Evolutionary conservation across 2,113 vertebrate species (phyloP).

Genomic region (Tretioscincus oriximinensis): DNA sequence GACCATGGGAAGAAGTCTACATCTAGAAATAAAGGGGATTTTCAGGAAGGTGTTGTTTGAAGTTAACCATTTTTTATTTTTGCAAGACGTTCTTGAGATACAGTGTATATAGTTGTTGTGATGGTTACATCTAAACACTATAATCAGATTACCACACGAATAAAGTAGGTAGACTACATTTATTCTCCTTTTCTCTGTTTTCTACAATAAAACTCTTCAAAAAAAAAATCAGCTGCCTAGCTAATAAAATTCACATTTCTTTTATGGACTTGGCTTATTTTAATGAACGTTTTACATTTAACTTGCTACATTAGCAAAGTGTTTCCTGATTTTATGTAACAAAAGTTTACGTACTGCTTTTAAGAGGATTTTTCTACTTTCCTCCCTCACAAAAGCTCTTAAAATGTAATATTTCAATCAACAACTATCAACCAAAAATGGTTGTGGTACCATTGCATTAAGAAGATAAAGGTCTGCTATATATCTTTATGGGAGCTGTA

Average conservation of each 20-base stretch:
- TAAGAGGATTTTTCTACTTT: not conserved
- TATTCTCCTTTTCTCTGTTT: conserved; percentile 48
- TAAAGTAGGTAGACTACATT: conserved; percentile 54
- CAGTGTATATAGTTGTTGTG: conserved; percentile 60
- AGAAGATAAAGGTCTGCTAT: not conserved
- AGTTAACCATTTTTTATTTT: conserved; percentile 68
- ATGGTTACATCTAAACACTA: conserved; percentile 71
- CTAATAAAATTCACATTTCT: conserved; percentile 56
- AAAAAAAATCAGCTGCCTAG: conserved; percentile 62
- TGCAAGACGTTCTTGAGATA: conserved; percentile 60
- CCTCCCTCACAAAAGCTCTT: not conserved
- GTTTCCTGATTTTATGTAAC: conserved; percentile 64
- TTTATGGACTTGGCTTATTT: conserved; percentile 50
- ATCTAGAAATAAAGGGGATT: conserved; percentile 48
- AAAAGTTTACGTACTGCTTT: conserved; percentile 36
- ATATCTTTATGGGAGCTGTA: not conserved
- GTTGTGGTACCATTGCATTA: not conserved
- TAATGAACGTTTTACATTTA: conserved; percentile 64
- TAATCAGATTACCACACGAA: conserved; percentile 58
- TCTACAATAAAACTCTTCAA: conserved; percentile 51
- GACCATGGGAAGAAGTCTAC: conserved; percentile 20
- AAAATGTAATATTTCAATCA: conserved; percentile 9
- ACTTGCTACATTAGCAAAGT: conserved; percentile 68
- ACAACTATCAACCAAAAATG: rapidly evolving
- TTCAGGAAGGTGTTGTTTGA: conserved; percentile 77